These are phyloP conservation scores for Pollachius pollachius DNA, from an alignment of 2,113 vertebrate species.

Conservation along the genomic window DNA sequence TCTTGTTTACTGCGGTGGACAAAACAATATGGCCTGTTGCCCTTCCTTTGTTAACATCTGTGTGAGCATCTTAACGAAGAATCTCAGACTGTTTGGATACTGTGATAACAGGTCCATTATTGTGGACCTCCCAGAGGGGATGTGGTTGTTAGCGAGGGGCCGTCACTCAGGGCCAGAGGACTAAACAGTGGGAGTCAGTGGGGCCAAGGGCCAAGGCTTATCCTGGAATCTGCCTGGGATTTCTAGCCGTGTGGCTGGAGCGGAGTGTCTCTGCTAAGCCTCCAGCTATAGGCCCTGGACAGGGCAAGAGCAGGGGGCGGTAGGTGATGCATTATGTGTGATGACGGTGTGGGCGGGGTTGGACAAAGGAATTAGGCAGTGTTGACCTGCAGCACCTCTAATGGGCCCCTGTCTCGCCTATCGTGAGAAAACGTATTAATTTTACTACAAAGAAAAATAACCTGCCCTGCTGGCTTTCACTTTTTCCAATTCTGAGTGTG, in stretches of 20 bases:
- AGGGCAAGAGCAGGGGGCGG: not conserved
- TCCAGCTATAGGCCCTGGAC: conserved; percentile 5
- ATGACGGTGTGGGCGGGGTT: not conserved
- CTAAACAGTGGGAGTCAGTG: conserved; percentile 14
- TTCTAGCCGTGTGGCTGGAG: conserved; percentile 16
- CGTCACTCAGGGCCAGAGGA: conserved; percentile 3
- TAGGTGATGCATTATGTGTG: not conserved
- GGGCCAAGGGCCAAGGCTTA: conserved; percentile 18
- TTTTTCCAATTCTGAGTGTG: too few relatives aligned
- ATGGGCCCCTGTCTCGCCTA: too few relatives aligned
- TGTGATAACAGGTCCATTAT: conserved; percentile 12
- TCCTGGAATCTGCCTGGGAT: conserved; percentile 30
- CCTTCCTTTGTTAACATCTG: conserved; percentile 22
- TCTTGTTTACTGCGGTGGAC: not conserved
- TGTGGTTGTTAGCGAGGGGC: conserved; percentile 14
- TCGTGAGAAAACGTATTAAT: too few relatives aligned
- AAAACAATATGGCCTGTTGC: not conserved
- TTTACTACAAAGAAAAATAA: too few relatives aligned
- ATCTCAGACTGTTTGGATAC: conserved; percentile 18
- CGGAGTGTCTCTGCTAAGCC: not conserved
- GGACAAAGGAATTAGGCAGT: too few relatives aligned
- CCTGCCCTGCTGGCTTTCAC: too few relatives aligned
- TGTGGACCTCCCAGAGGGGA: not conserved
- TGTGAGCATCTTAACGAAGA: conserved; percentile 2
- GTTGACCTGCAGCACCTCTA: not conserved